phyloP scores from a whole-genome alignment of 2,113 vertebrate genomes.

The Colius striatus region DNA sequence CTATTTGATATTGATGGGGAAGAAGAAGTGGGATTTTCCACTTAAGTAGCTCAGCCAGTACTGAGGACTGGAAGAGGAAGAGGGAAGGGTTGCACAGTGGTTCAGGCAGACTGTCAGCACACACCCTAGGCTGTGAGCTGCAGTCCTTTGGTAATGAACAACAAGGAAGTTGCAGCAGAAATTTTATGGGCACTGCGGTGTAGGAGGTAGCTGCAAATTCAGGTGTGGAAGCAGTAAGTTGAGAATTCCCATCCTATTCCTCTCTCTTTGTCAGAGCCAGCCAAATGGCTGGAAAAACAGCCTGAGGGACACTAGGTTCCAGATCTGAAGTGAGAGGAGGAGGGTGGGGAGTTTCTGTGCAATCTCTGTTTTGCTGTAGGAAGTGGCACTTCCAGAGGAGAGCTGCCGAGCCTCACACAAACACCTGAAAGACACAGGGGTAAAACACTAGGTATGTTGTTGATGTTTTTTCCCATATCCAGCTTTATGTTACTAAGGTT shows the following conservation, averaged over 20 bases:
- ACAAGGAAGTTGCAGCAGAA: neutral
- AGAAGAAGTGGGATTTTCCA: neutral
- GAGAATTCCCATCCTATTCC: neutral
- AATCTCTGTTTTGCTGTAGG: neutral
- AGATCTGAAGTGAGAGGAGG: neutral
- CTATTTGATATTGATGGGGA: neutral
- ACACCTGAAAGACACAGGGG: neutral
- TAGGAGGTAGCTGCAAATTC: neutral
- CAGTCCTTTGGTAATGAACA: neutral
- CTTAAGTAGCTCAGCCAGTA: neutral
- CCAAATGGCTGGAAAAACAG: neutral
- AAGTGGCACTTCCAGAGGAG: neutral
- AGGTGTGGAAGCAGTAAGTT: neutral
- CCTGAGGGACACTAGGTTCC: neutral
- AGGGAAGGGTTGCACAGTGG: neutral
- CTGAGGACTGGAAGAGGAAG: neutral
- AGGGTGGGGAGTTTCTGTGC: neutral
- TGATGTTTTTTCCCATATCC: neutral
- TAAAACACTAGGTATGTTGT: neutral
- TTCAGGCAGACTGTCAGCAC: neutral
- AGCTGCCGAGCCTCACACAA: neutral
- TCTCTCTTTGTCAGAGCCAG: neutral
- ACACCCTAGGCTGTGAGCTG: neutral
- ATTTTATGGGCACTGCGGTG: neutral
- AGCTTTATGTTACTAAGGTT: neutral